phyloP scores from a whole-genome alignment of 2,113 vertebrate species.

The Corythornis madagascariensis region DNA sequence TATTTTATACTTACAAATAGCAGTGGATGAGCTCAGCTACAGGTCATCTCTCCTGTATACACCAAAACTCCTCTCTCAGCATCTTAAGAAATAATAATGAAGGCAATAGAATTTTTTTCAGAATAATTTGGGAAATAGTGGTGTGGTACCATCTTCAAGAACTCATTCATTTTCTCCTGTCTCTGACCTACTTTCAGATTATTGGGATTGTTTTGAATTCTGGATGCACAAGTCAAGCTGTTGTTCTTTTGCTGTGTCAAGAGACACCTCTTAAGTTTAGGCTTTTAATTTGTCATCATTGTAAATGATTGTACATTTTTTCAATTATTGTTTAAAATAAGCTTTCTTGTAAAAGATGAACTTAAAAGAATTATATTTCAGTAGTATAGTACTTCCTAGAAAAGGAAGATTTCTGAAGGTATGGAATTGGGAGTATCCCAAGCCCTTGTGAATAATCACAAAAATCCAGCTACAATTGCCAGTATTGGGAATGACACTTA shows the following conservation, averaged over 20 bases:
- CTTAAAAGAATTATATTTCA: not conserved
- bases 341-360: not conserved
- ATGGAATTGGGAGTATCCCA: not conserved
- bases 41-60: not conserved
- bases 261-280: not conserved
- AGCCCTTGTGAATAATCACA: not conserved
- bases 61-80: not conserved
- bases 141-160: not conserved
- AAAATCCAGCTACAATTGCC: not conserved
- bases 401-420: not conserved
- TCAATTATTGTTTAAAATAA: not conserved
- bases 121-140: not conserved
- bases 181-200: not conserved
- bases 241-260: not conserved
- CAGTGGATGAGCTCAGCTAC: not conserved
- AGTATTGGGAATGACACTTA: not conserved
- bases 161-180: not conserved
- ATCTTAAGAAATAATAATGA: not conserved
- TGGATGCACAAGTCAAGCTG: not conserved
- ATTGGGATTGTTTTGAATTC: not conserved
- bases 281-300: not conserved
- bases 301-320: not conserved
- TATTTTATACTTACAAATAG: conserved; percentile 2
- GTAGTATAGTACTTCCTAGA: not conserved
- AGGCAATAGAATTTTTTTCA: not conserved